Base-by-base conservation (phyloP, 1,140 invertebrate species). In the Achatina immaculata region DNA sequence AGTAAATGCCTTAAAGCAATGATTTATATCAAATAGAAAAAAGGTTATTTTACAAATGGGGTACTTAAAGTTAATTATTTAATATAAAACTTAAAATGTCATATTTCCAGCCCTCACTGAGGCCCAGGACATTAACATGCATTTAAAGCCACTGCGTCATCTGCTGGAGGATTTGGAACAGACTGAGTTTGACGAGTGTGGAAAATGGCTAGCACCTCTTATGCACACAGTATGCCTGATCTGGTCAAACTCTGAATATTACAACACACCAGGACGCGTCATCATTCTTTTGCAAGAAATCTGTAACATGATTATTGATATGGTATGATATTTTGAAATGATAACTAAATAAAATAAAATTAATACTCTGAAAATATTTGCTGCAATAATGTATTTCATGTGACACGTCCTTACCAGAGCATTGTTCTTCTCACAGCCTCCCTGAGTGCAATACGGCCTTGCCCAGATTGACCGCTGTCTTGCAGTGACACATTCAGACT, bases 231-330 rank as follows among this genome's bases (percentile, higher is more conserved):
- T 98, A 14, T 97, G 96, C 90, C 93, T 98, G 68, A 94, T 97
- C 24, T 98, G 97, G 96, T 94, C 94, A 24, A 94, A 96, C 88
- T 97, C 95, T 1, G 94, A 95, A 62, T 96, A 96, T 89, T 98
- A 98, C 90, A 96, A 96, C 87, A 95, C 94, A 83, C 96, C 96
- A 0, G 94, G 95, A 0, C 95, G 97, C 89, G 94, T 98, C 73
- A 97, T 98, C 86, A 95, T 97, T 43, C 92, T 99, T 65, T 92
- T 98, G 48, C 95, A 95, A 86, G 95, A 98, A 91, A 95, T 98
- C 81, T 95, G 95, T 88, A 99, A 99, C 93, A 92, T 98, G 82
- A 93, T 98, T 66, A 97, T 98, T 84, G 93, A 95, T 83, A 83
- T 83, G 84, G 91, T 92, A 80, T 83, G 45, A 51, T 14, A 48